Evolutionary conservation across 2,113 vertebrate genomes (phyloP).

Genomic region (Tachysurus fulvidraco): DNA sequence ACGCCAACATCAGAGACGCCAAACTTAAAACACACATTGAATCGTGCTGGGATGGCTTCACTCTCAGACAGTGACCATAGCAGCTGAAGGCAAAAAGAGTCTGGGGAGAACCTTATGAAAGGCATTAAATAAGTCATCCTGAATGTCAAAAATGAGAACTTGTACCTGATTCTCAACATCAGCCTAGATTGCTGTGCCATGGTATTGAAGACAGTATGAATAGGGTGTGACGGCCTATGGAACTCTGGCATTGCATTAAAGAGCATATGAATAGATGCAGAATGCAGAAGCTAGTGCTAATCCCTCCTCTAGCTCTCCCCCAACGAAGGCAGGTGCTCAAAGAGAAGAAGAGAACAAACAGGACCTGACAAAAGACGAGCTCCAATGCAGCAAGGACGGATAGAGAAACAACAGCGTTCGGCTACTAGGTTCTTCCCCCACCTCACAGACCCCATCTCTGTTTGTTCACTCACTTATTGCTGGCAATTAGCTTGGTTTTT

Average conservation of each 20-base stretch:
- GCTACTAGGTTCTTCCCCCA: slow-evolving; percentile 34
- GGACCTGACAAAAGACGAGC: slow-evolving; percentile 44
- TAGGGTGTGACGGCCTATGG: slow-evolving; percentile 22
- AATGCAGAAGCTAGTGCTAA: slow-evolving; percentile 54
- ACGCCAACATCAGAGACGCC: slow-evolving; percentile 10
- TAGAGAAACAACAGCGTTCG: slow-evolving; percentile 54
- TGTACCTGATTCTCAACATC: neutral
- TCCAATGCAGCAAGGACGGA: slow-evolving; percentile 28
- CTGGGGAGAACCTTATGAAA: neutral
- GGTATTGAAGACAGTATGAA: neutral
- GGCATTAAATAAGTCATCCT: neutral
- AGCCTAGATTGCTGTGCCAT: neutral
- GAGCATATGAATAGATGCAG: slow-evolving; percentile 55
- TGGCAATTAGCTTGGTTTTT: slow-evolving; percentile 52
- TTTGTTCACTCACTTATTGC: slow-evolving; percentile 57
- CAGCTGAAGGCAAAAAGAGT: neutral
- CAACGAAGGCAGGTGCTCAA: slow-evolving; percentile 56
- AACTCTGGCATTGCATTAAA: slow-evolving; percentile 53
- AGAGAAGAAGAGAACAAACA: slow-evolving; percentile 54
- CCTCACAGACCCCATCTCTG: slow-evolving; percentile 29
- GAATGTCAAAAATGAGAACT: neutral
- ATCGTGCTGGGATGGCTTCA: neutral
- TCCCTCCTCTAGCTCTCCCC: slow-evolving; percentile 44
- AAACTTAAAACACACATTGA: slow-evolving; percentile 30
- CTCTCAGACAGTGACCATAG: neutral